phyloP scores from a whole-genome alignment of 2,113 vertebrate genomes.

The Spizaetus ornatus region DNA sequence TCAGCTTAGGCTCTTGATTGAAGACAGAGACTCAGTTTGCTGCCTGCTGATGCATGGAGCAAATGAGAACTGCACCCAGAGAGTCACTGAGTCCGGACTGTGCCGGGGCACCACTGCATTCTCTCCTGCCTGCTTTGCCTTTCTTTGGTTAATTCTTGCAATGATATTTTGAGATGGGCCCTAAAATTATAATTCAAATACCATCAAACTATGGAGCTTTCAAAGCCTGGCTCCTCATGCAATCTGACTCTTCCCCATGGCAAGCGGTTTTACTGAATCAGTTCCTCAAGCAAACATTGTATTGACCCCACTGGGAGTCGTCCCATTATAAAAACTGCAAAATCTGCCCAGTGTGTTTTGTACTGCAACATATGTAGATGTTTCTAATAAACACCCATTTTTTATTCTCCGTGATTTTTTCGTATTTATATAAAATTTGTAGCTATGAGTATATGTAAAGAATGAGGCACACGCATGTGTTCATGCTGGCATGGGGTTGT shows the following conservation, averaged over 20 bases:
- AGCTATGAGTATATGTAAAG: neutral
- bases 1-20: constrained; percentile 38
- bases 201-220: neutral
- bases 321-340: neutral
- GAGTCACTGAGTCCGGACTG: neutral
- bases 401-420: neutral
- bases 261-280: neutral
- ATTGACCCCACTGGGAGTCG: neutral
- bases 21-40: constrained; percentile 45
- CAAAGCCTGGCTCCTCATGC: neutral
- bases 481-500: neutral
- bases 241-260: neutral
- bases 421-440: neutral
- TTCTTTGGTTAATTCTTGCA: constrained; percentile 26
- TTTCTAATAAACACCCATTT: constrained; percentile 15
- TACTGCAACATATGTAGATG: neutral
- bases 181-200: constrained; percentile 1
- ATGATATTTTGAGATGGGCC: neutral
- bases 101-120: neutral
- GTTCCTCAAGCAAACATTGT: neutral
- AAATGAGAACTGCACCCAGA: neutral
- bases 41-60: constrained; percentile 12
- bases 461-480: neutral
- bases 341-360: neutral
- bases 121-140: neutral